Evolutionary conservation across 2,888 invertebrate genomes (phyloP), one percentile per base, ranked within the genome.

Genomic region (Petrophora chlorosata): DNA sequence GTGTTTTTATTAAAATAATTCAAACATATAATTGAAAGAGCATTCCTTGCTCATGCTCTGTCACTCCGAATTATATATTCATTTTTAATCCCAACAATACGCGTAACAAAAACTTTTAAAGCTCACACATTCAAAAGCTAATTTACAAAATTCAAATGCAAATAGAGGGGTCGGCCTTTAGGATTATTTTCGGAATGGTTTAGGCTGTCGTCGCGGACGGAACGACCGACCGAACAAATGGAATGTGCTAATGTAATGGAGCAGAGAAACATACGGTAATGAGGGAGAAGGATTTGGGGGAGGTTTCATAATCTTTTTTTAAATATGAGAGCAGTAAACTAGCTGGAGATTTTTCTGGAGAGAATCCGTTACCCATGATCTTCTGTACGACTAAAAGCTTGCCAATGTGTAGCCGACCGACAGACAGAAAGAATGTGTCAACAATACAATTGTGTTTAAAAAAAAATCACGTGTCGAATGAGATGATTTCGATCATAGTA

Each of bases 71-170:
- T 8, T 29, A 3, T 13, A 30, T 15, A 15, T 30, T 15, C 30
- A 1, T 30, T n/a, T 5, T 15, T 22, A 8, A 9, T 5, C 22
- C 4, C 4, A 2, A 13, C 5, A 28, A 13, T 28, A 5, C 5
- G 5, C 17, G 1, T 3, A 8, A 12, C 33, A 34, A 30, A 35
- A 25, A 38, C 19, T 36, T 36, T 23, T 49, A 42, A 38, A 39
- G 42, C 48, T 26, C 35, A 32, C 39, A 5, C 29, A 43, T 46
- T 42, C 41, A 45, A 29, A 51, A 22, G 46, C 16, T 34, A 39
- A 39, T 49, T 54, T 39, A 42, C 41, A 46, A 35, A 40, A 47
- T 47, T 50, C 29, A 50, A 43, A 54, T 50, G 42, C 42, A 39
- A 48, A 53, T 48, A 19, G 30, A 38, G 42, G n/a, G 54, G 54